Percentiles rank a stretch among this genome's conserved stretches.
Evolutionary conservation across 2,113 vertebrate genomes (phyloP).

Genomic region (Cyanistes caeruleus): DNA sequence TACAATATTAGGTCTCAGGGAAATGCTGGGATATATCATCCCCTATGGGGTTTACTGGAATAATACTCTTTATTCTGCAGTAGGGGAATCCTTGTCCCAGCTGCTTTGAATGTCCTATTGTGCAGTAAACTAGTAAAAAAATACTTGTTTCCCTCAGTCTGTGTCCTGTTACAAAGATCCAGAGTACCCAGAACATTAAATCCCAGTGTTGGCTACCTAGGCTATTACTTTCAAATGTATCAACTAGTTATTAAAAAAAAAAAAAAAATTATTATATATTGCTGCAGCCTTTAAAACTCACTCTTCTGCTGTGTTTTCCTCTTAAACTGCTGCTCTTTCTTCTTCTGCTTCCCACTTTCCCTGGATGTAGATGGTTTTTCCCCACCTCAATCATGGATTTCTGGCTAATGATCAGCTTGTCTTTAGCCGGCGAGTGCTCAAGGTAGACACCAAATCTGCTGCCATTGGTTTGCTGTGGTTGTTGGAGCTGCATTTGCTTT

Average conservation of each 20-base stretch:
- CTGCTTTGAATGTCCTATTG: constrained; percentile 7
- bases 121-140: not conserved
- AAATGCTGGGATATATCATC: not conserved
- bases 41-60: not conserved
- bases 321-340: constrained; percentile 37
- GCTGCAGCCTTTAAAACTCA: not conserved
- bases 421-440: constrained; percentile 87
- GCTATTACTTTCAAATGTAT: not conserved
- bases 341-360: not conserved
- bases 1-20: not conserved
- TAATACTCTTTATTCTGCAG: constrained; percentile 38
- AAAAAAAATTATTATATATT: not conserved
- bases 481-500: not conserved
- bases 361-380: constrained; percentile 88
- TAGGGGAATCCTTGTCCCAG: not conserved
- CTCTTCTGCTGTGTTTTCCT: not conserved
- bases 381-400: constrained; percentile 85
- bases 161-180: not conserved
- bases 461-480: constrained; percentile 42
- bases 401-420: constrained; percentile 83
- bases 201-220: not conserved
- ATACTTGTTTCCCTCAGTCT: not conserved
- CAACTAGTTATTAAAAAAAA: not conserved
- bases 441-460: constrained; percentile 79
- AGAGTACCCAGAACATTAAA: not conserved